Evolutionary conservation across 2,797 vertebrate species (phyloP), one percentile per base, ranked within the genome.

Genomic region (Trachurus trachurus): DNA sequence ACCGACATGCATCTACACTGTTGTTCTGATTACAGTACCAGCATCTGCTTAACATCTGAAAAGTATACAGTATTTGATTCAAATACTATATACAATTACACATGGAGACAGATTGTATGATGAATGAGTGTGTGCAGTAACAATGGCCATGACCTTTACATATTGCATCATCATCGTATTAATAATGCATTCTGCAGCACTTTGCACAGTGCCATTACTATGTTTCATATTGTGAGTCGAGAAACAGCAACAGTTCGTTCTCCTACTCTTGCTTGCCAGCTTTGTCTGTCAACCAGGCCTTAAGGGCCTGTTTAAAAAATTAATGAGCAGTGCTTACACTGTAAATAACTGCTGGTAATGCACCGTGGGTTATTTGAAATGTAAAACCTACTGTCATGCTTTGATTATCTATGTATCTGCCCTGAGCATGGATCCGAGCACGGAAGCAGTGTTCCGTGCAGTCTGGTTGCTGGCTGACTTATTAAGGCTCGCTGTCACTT

Each of bases 341-440:
- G 94, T 95, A 95, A 96, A 95, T 95, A 95, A 94, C 92, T 93
- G 88, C 91, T 87, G 91, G 93, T 88, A 91, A 91, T 92, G 86
- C 91, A 94, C 93, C 81, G 22, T 76, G 89, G 93, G 94, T 93
- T 94, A 93, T 95, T 95, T 94, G 92, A 93, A 93, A 94, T 94
- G 93, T 95, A 93, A 94, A 94, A 94, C 92, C 93, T 78, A 88
- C 94, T 93, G 93, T 93, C 90, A 84, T 87, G 84, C 89, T 93
- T 92, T 95, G 91, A 95, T 94, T 94, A 93, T 93, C 84, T 81
- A 90, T 94, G 89, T 93, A 88, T 93, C 87, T 88, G 91, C 89
- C 82, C 84, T 61, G 60, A 94, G 91, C 87, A 13, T 29, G 57
- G 87, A 88, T 81, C 45, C 13, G 3, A 77, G 71, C 40, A 6